phyloP scores from a whole-genome alignment of 2,888 invertebrate genomes.

The Hemithea aestivaria region DNA sequence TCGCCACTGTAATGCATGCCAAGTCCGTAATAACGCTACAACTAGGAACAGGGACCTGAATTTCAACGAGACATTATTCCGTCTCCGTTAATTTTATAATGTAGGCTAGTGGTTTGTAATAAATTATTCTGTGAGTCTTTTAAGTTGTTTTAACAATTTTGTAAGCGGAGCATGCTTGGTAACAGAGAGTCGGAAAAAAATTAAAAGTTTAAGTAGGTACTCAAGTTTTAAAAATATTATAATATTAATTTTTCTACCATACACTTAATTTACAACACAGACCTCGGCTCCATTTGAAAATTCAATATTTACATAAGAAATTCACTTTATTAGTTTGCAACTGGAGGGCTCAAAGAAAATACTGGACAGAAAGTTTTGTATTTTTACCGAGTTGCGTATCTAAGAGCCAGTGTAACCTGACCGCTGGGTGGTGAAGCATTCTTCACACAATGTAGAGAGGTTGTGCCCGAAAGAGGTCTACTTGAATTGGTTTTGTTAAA shows the following conservation, averaged over 20 bases:
- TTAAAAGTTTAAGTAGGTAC: no score
- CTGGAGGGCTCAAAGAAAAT: slow-evolving; percentile 35
- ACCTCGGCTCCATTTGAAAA: slow-evolving; percentile 5
- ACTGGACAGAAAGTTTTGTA: slow-evolving; percentile 41
- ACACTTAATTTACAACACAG: no score
- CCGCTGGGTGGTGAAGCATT: slow-evolving; percentile 23
- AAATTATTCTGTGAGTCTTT: no score
- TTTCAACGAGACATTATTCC: neutral
- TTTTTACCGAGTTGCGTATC: slow-evolving; percentile 30
- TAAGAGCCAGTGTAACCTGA: slow-evolving; percentile 28
- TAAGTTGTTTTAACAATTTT: no score
- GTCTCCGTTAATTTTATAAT: no score
- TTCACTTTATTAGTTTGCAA: slow-evolving; percentile 48
- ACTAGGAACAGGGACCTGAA: slow-evolving; percentile 3
- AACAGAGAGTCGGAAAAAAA: no score
- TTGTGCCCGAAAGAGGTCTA: slow-evolving; percentile 23
- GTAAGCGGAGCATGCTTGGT: no score
- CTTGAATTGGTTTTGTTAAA: slow-evolving; percentile 38
- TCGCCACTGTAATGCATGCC: slow-evolving; percentile 20
- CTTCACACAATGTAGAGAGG: slow-evolving; percentile 9
- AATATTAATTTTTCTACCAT: no score
- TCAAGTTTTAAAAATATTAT: no score
- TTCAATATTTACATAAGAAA: slow-evolving; percentile 32
- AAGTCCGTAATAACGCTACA: slow-evolving; percentile 20
- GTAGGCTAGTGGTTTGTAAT: no score